Percentiles rank a stretch among this genome's conserved stretches.
Evolutionary conservation across 1,140 invertebrate species (phyloP).

Genomic region (Anastrepha ludens): DNA sequence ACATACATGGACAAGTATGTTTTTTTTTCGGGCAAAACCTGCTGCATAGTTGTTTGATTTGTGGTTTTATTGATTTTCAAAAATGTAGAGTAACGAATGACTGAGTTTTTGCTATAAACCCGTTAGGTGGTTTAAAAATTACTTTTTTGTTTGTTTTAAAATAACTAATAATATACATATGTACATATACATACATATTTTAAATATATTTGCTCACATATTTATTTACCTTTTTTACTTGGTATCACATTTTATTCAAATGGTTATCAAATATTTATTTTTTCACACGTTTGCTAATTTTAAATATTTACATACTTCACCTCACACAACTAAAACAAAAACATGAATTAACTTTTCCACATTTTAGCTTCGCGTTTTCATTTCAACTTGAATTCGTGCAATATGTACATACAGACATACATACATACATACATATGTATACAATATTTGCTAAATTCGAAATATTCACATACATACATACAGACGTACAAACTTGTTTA

Average conservation of each 20-base stretch:
- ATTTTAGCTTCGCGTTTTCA: not conserved
- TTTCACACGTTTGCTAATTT: not conserved
- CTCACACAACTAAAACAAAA: not conserved
- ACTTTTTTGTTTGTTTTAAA: not conserved
- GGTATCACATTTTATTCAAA: not conserved
- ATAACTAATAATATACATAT: too few relatives aligned
- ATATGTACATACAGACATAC: not conserved
- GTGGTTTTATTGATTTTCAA: not conserved
- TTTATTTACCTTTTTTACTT: conserved; percentile 21
- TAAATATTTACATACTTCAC: not conserved
- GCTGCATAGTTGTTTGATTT: conserved; percentile 3
- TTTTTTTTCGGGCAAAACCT: conserved; percentile 12
- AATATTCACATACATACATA: not conserved
- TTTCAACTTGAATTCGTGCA: not conserved
- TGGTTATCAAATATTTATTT: not conserved
- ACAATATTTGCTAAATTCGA: not conserved
- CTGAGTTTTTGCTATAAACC: not conserved
- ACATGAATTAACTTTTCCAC: not conserved
- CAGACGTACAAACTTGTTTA: conserved; percentile 24
- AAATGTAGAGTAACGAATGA: conserved; percentile 5
- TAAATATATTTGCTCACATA: not conserved
- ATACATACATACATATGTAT: not conserved
- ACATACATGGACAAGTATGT: not conserved
- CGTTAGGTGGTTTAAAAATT: not conserved
- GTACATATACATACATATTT: too few relatives aligned